phyloP scores from a whole-genome alignment of 1,140 invertebrate species.

The Nebria ingens region DNA sequence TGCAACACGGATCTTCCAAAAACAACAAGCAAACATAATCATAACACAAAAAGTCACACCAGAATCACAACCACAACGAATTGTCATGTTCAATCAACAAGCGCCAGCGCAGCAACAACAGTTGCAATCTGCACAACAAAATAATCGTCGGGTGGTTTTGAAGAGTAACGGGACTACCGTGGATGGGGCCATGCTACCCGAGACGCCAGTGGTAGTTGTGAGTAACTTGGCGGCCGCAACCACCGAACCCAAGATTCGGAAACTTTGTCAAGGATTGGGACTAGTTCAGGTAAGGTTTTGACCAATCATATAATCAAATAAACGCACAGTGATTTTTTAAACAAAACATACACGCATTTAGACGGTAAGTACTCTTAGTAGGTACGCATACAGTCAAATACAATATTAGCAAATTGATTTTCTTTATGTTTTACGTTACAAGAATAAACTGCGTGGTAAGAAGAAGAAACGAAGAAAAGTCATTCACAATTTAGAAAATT shows the following conservation, averaged over 20 bases:
- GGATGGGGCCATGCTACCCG: slow-evolving; percentile 19
- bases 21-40: not conserved
- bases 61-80: not conserved
- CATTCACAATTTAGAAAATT: no score
- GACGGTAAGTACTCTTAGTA: no score
- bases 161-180: slow-evolving; percentile 24
- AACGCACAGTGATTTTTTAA: not conserved
- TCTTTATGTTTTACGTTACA: no score
- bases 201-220: slow-evolving; percentile 38
- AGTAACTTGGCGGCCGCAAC: slow-evolving; percentile 44
- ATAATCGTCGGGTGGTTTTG: not conserved
- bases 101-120: not conserved
- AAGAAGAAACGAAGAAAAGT: no score
- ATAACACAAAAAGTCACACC: not conserved
- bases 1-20: no score
- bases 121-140: not conserved
- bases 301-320: not conserved
- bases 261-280: slow-evolving; percentile 44
- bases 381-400: no score
- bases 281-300: slow-evolving; percentile 39
- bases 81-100: not conserved
- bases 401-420: no score
- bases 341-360: no score
- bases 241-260: slow-evolving; percentile 38
- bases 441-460: no score